These are phyloP conservation scores for Todiramphus saurophagus DNA, from an alignment of 2,113 vertebrate genomes.

Conservation along the genomic window DNA sequence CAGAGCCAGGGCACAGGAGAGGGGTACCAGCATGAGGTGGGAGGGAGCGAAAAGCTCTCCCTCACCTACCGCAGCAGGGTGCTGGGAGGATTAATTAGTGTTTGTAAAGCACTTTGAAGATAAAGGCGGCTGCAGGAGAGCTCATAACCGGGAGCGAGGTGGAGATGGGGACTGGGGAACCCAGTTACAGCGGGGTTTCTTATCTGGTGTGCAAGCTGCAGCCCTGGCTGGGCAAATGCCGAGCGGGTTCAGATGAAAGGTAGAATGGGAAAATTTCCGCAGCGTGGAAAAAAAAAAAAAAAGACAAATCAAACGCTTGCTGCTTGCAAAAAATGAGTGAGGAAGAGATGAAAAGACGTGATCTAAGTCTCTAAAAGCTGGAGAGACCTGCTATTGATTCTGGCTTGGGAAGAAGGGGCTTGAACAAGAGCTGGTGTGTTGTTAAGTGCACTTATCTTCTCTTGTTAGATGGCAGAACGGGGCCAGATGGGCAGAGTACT, in stretches of 20 bases:
- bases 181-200: not conserved
- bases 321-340: constrained; percentile 2
- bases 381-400: constrained; percentile 41
- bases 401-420: constrained; percentile 38
- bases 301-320: not conserved
- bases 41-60: not conserved
- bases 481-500: constrained; percentile 4
- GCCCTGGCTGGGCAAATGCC: not conserved
- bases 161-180: not conserved
- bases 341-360: constrained; percentile 32
- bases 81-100: constrained; percentile 32
- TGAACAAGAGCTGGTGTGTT: constrained; percentile 8
- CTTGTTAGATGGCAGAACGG: not conserved
- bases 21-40: not conserved
- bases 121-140: not conserved
- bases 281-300: not conserved
- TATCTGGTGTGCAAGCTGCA: constrained; percentile 6
- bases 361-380: constrained; percentile 61
- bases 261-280: not conserved
- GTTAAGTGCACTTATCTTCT: constrained; percentile 22
- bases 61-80: not conserved
- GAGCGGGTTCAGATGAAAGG: not conserved
- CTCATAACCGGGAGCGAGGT: not conserved
- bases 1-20: not conserved
- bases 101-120: constrained; percentile 61